phyloP scores from a whole-genome alignment of 2,113 vertebrate species.

The Gracilinanus agilis region DNA sequence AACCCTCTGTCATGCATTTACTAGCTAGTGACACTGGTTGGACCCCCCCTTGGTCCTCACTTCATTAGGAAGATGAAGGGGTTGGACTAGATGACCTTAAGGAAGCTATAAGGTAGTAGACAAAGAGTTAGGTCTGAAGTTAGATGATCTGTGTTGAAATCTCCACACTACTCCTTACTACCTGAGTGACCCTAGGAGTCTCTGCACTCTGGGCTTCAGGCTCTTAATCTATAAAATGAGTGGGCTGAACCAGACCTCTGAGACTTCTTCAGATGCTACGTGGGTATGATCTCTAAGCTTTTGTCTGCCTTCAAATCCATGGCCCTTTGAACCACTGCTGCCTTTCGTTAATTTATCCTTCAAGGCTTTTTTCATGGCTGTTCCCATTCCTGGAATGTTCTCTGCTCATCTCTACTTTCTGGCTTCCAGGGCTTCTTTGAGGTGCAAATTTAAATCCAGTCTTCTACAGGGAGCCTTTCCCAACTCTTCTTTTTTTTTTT shows the following conservation, averaged over 20 bases:
- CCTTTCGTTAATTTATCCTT: background rate
- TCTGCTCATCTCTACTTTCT: background rate
- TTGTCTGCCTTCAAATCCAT: background rate
- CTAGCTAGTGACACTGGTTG: background rate
- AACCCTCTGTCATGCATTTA: background rate
- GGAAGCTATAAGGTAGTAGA: background rate
- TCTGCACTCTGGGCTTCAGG: background rate
- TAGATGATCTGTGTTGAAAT: background rate
- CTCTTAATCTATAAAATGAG: background rate
- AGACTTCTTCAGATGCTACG: background rate
- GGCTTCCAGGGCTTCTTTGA: background rate
- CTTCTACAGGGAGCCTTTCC: background rate
- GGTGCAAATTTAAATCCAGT: background rate
- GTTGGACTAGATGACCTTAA: background rate
- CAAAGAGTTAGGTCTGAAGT: background rate
- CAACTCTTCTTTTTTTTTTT: background rate
- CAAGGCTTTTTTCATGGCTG: background rate
- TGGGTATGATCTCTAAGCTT: background rate
- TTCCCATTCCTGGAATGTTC: background rate
- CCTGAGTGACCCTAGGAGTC: background rate
- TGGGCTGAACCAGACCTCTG: background rate
- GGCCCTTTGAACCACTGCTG: background rate
- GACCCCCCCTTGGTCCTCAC: background rate
- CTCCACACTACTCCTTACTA: background rate
- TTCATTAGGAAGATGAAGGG: background rate